A percentile compares a stretch with the other conserved stretches of the same genome.
These are phyloP conservation scores for Scaptomyza reducta DNA, from an alignment of 2,888 invertebrate genomes.

Conservation along the genomic window DNA sequence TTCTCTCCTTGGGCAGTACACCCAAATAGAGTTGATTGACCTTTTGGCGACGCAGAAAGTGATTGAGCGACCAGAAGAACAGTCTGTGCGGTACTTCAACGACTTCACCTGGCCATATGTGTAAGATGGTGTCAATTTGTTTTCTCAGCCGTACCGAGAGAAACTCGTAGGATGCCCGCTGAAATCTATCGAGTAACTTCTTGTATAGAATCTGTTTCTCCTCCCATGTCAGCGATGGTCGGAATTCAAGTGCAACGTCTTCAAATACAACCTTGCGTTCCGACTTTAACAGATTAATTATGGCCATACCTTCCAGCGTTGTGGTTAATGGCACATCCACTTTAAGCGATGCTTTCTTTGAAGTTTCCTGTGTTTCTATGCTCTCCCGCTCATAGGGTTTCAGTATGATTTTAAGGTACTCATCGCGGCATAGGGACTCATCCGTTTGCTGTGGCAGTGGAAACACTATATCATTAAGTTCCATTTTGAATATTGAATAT, in stretches of 20 bases:
- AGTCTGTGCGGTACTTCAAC: conserved; percentile 36
- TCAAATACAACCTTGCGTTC: neutral
- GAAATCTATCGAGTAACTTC: conserved; percentile 11
- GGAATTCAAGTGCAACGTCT: neutral
- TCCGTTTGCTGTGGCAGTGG: conserved; percentile 39
- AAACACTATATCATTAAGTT: conserved; percentile 12
- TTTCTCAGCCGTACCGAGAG: conserved; percentile 33
- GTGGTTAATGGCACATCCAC: neutral
- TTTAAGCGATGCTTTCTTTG: rapidly evolving
- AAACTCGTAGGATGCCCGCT: conserved; percentile 51
- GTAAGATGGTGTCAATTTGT: conserved; percentile 27
- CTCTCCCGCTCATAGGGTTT: neutral
- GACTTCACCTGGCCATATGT: conserved; percentile 45
- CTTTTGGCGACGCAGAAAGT: conserved; percentile 31
- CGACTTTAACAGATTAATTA: conserved; percentile 5
- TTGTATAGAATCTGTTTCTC: neutral
- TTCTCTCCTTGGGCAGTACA: conserved; percentile 40
- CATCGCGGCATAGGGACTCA: conserved; percentile 40
- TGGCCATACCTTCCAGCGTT: conserved; percentile 31
- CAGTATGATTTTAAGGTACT: conserved; percentile 25
- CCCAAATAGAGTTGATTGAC: conserved; percentile 53
- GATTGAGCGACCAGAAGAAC: conserved; percentile 54
- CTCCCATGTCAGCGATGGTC: conserved; percentile 1
- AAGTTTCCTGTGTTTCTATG: rapidly evolving
- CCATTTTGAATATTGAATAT: neutral